phyloP scores from a whole-genome alignment of 2,797 vertebrate species.

The Cirrhinus molitorella region DNA sequence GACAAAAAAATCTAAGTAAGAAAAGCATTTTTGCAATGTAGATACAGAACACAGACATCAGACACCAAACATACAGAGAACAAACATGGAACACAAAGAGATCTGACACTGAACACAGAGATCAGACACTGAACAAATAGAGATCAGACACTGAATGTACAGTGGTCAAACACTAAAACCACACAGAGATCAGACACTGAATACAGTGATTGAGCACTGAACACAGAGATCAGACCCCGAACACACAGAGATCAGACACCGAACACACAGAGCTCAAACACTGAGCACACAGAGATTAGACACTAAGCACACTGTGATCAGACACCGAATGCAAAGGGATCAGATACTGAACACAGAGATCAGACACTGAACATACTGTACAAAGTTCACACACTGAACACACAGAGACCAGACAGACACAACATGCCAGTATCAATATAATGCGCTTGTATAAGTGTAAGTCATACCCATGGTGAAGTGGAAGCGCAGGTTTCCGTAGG shows the following conservation, averaged over 20 bases:
- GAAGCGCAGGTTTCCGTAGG: constrained; percentile 94
- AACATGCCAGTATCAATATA: neutral
- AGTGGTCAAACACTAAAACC: too few species aligned
- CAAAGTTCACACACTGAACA: too few species aligned
- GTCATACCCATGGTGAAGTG: constrained; percentile 91
- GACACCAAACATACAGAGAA: neutral
- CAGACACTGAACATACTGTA: neutral
- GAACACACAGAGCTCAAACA: neutral
- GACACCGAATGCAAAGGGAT: neutral
- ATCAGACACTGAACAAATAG: neutral
- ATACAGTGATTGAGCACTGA: too few species aligned
- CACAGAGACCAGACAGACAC: too few species aligned
- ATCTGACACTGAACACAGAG: too few species aligned
- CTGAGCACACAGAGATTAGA: neutral
- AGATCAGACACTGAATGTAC: neutral
- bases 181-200: too few species aligned
- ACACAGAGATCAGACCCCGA: neutral
- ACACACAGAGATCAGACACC: neutral
- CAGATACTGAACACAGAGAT: neutral
- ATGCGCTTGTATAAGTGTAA: neutral
- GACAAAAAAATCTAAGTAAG: too few species aligned
- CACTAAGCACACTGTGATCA: too few species aligned
- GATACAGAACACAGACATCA: too few species aligned
- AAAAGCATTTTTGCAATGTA: too few species aligned
- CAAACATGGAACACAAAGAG: too few species aligned